These are phyloP conservation scores for Ischnura elegans DNA, from an alignment of 2,888 invertebrate species.

Conservation along the genomic window DNA sequence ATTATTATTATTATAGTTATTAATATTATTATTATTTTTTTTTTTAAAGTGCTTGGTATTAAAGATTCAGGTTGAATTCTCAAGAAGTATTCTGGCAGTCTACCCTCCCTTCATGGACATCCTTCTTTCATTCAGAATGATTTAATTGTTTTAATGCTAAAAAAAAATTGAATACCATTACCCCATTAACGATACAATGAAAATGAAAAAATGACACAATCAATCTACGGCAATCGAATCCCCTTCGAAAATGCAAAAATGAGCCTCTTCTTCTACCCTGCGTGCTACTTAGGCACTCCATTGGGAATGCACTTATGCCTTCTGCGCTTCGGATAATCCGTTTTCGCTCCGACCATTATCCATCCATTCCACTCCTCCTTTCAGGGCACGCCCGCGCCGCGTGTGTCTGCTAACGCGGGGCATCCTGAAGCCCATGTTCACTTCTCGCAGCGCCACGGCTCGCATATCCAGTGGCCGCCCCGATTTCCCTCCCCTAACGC, in stretches of 20 bases:
- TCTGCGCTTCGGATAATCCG: background rate
- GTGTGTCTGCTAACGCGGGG: background rate
- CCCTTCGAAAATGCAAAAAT: background rate
- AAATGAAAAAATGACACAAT: background rate
- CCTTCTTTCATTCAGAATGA: too few species aligned
- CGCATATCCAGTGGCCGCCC: background rate
- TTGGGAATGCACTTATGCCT: background rate
- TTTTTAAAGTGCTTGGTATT: too few species aligned
- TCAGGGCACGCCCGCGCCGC: background rate
- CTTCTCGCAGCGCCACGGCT: background rate
- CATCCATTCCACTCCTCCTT: background rate
- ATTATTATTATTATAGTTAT: too few species aligned
- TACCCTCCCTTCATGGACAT: too few species aligned
- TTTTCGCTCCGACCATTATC: background rate
- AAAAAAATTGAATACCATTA: background rate
- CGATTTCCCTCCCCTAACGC: background rate
- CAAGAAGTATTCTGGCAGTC: too few species aligned
- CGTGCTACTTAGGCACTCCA: too few species aligned
- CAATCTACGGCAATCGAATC: background rate
- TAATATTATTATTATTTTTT: too few species aligned
- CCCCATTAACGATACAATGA: too few species aligned
- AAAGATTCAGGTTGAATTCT: too few species aligned
- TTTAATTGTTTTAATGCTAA: too few species aligned
- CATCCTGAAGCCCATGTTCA: background rate
- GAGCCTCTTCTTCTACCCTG: background rate